These are phyloP conservation scores for Cistogaster globosa DNA, from an alignment of 2,888 invertebrate genomes.

Conservation along the genomic window DNA sequence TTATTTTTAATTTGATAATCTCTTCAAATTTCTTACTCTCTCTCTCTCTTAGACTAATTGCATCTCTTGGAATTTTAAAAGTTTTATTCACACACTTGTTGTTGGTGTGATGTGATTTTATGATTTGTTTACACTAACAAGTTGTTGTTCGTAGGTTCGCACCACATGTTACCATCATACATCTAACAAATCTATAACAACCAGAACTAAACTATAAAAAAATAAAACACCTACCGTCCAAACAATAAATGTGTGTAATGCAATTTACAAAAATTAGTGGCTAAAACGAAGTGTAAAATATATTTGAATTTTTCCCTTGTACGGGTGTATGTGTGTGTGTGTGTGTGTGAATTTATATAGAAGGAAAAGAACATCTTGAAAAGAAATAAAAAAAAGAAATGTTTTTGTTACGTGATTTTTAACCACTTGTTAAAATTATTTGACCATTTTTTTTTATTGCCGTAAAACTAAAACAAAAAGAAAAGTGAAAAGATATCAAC, in stretches of 20 bases:
- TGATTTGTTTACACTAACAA: constrained; percentile 58
- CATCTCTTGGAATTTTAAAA: constrained; percentile 18
- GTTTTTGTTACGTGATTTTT: constrained; percentile 41
- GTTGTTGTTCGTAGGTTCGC: constrained; percentile 60
- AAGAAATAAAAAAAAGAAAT: constrained; percentile 4
- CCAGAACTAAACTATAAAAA: neutral
- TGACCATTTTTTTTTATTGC: neutral
- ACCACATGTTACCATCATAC: constrained; percentile 66
- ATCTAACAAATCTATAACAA: constrained; percentile 58
- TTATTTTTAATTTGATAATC: neutral
- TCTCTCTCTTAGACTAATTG: constrained; percentile 3
- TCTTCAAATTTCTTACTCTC: constrained; percentile 27
- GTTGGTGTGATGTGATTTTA: constrained; percentile 32
- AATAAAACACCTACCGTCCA: constrained; percentile 35
- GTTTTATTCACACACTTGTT: constrained; percentile 49
- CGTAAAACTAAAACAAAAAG: neutral
- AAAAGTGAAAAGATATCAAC: constrained; percentile 7
- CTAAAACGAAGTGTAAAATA: constrained; percentile 49
- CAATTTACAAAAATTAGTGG: constrained; percentile 15
- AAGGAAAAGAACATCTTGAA: constrained; percentile 31
- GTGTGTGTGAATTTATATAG: constrained; percentile 2
- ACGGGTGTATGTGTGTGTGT: neutral
- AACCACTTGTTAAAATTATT: constrained; percentile 46
- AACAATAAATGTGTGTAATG: constrained; percentile 5
- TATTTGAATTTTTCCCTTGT: neutral